Percentiles rank a stretch among this genome's conserved stretches.
Evolutionary conservation across 2,797 vertebrate genomes (phyloP).

Genomic region (Xiphorhynchus erythropygius): DNA sequence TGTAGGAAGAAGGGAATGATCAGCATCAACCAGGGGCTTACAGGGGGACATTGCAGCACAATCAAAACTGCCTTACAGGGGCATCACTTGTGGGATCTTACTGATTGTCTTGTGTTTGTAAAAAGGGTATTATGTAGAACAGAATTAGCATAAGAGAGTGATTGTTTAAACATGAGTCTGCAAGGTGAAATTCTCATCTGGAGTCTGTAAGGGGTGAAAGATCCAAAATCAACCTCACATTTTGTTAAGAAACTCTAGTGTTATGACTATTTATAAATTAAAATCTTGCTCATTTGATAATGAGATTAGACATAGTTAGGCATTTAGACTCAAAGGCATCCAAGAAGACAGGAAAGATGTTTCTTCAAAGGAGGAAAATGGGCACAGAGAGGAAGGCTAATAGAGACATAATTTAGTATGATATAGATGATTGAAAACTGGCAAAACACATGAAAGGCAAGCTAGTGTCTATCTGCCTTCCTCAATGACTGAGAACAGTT

Average conservation of each 20-base stretch:
- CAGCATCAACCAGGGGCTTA: neutral
- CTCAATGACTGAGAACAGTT: neutral
- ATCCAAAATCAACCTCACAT: neutral
- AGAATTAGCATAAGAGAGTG: neutral
- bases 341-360: neutral
- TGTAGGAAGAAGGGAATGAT: neutral
- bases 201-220: neutral
- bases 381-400: neutral
- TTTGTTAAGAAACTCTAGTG: neutral
- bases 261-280: neutral
- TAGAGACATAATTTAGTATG: neutral
- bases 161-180: neutral
- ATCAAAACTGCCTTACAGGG: neutral
- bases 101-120: neutral
- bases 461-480: neutral
- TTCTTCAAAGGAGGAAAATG: neutral
- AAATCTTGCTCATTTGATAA: neutral
- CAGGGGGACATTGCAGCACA: neutral
- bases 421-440: neutral
- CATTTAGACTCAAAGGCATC: neutral
- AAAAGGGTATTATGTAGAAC: neutral
- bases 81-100: neutral
- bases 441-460: neutral
- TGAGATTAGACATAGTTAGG: neutral
- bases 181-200: conserved; percentile 8